Evolutionary conservation across 2,113 vertebrate genomes (phyloP).

Genomic region (Dromiciops gliroides): DNA sequence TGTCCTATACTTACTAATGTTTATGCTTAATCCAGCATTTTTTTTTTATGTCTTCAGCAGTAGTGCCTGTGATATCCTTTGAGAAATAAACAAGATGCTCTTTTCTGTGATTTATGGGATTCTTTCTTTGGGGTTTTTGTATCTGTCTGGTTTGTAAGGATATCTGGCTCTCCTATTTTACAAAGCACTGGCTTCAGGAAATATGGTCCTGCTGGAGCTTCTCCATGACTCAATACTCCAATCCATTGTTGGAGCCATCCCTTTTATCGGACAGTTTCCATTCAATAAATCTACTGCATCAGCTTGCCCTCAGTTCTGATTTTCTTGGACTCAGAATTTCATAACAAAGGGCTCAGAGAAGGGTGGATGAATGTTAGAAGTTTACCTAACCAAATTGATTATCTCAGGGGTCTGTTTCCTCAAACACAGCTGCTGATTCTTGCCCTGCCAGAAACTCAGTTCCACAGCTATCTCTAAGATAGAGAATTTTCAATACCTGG

Average conservation of each 20-base stretch:
- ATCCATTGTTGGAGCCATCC: slow-evolving; percentile 59
- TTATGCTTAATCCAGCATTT: neutral
- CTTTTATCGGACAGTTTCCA: slow-evolving; percentile 62
- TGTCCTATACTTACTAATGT: neutral
- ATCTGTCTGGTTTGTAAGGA: slow-evolving; percentile 43
- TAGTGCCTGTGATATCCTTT: slow-evolving; percentile 50
- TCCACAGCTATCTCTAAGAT: neutral
- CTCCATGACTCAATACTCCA: slow-evolving; percentile 38
- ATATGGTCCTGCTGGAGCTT: slow-evolving; percentile 26
- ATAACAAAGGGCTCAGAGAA: slow-evolving; percentile 59
- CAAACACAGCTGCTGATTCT: slow-evolving; percentile 54
- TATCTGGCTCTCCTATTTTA: slow-evolving; percentile 26
- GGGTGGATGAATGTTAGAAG: slow-evolving; percentile 41
- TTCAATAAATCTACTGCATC: slow-evolving; percentile 46
- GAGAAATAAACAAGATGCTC: slow-evolving; percentile 49
- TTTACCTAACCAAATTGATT: slow-evolving; percentile 67
- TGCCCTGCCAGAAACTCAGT: slow-evolving; percentile 27
- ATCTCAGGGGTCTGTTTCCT: slow-evolving; percentile 58
- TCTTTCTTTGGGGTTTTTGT: neutral
- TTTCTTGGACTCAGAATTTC: slow-evolving; percentile 64
- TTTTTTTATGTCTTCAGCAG: neutral
- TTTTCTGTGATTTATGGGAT: slow-evolving; percentile 40
- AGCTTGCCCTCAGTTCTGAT: slow-evolving; percentile 32
- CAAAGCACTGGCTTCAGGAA: neutral
- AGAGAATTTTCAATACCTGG: slow-evolving; percentile 16